Base-by-base conservation (phyloP, 2,888 invertebrate species). In the Leucozona laternaria region DNA sequence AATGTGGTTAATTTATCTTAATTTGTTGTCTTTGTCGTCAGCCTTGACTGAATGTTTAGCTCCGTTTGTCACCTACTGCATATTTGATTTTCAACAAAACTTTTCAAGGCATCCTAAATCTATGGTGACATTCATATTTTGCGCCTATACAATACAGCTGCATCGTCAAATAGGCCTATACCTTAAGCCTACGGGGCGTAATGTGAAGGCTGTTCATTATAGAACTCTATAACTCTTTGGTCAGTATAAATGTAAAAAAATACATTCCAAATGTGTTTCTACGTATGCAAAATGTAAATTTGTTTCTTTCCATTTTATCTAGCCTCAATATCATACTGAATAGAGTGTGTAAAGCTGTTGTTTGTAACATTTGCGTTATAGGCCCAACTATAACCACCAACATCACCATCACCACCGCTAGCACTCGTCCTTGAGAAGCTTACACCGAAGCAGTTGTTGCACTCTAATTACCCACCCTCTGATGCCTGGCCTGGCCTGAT, bases 391-490 rank as follows among this genome's bases (percentile, higher is more conserved):
- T 20, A 10, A 22, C 10, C 48, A 20, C 48, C 31, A 64, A 57
- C 72, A 68, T n/a, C 81, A 64, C 64, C 72, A 68, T n/a, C 81
- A 73, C 72, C 72, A 72, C 58, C 71, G 57, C 25, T n/a, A 34
- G 31, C 31, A 64, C 22, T 60, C 57, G 86, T 86, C 86, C 86
- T 86, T 86, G 86, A 75, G 75, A 55, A 79, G 81, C 81, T 81
- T 62, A 81, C 77, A 78, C 60, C 31, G 34, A 82, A 82, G 78
- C 75, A 60, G 81, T 55, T 82, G 72, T 70, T 64, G 82, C 86
- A 82, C 73, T 86, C 82, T 86, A 86, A 82, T 82, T 86, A 82
- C 86, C 86, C 86, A 71, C 81, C 85, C 85, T 70, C 85, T 70
- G 72, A 68, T 53, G 66, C 57, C 50, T 17, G 3, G 48, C 10